Percentiles rank a stretch among this genome's conserved stretches.
phyloP scores from a whole-genome alignment of 2,797 vertebrate species.

The Eulemur coronatus region DNA sequence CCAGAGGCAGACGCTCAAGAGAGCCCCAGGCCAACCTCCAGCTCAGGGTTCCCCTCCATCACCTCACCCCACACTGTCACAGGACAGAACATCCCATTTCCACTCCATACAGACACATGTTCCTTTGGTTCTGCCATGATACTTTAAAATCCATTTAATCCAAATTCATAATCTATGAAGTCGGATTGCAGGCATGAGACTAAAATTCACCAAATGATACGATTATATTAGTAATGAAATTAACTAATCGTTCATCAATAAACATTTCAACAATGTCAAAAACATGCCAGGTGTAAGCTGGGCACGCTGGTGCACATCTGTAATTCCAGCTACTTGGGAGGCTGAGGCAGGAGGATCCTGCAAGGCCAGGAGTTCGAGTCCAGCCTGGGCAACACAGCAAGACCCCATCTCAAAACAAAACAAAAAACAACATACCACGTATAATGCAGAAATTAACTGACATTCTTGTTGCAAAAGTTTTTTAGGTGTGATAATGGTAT shows the following conservation, averaged over 20 bases:
- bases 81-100: not conserved
- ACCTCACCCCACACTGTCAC: not conserved
- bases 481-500: not conserved
- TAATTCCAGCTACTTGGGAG: not conserved
- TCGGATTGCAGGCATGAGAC: not conserved
- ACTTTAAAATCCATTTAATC: not conserved
- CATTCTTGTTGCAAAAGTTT: not conserved
- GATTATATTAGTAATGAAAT: not conserved
- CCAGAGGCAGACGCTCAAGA: not conserved
- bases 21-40: not conserved
- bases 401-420: not conserved
- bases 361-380: not conserved
- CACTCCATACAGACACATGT: not conserved
- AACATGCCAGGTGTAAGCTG: not conserved
- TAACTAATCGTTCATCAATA: not conserved
- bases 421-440: not conserved
- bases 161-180: not conserved
- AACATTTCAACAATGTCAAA: not conserved
- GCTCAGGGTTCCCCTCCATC: not conserved
- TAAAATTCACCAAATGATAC: not conserved
- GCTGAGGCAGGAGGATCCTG: not conserved
- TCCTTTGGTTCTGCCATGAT: not conserved
- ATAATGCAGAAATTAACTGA: not conserved
- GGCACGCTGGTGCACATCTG: not conserved
- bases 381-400: not conserved